Evolutionary conservation across 2,797 vertebrate genomes (phyloP).

Genomic region (Manis javanica): DNA sequence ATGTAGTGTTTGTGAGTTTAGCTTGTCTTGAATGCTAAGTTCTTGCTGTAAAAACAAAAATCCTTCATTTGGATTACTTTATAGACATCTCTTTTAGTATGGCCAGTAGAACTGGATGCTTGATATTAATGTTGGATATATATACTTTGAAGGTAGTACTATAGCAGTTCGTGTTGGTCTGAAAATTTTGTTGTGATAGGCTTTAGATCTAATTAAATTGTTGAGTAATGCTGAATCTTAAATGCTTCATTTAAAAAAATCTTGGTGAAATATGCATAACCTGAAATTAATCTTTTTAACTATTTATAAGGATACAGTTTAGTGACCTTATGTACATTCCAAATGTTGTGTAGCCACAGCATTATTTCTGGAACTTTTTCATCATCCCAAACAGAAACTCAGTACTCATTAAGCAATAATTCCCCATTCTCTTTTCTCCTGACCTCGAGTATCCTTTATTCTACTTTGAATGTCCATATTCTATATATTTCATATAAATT

Average conservation of each 20-base stretch:
- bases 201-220: constrained; percentile 39
- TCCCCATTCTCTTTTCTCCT: neutral
- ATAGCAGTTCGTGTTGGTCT: neutral
- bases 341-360: neutral
- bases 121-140: neutral
- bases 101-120: neutral
- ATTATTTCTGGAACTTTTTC: neutral
- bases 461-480: neutral
- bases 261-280: neutral
- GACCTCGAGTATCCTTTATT: neutral
- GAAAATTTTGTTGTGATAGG: constrained; percentile 23
- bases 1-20: constrained; percentile 44
- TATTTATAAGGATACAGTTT: neutral
- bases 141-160: neutral
- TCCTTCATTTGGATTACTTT: neutral
- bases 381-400: neutral
- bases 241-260: neutral
- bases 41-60: constrained; percentile 9
- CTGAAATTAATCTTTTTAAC: constrained; percentile 2
- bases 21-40: neutral
- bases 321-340: neutral
- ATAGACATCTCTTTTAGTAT: neutral
- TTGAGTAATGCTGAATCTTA: constrained; percentile 32
- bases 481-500: neutral
- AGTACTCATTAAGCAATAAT: neutral